phyloP scores from a whole-genome alignment of 1,140 invertebrate species.

The Calycopis cecrops region DNA sequence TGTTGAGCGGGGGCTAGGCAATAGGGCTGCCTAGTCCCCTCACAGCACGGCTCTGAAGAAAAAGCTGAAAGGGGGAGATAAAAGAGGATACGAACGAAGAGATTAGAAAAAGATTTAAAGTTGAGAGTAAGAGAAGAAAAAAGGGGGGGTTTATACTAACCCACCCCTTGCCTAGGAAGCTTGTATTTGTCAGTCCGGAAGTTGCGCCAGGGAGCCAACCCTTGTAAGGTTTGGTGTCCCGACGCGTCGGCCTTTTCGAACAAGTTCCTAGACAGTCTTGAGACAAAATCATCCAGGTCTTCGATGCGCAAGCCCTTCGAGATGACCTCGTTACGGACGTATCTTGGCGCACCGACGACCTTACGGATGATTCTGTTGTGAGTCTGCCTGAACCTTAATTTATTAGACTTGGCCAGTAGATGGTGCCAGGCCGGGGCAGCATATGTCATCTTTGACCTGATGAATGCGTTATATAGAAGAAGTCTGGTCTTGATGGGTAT shows the following conservation, averaged over 20 bases:
- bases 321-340: slow-evolving; percentile 14
- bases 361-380: slow-evolving; percentile 13
- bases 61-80: too few species aligned
- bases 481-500: slow-evolving; percentile 15
- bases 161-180: not conserved
- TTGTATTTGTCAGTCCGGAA: not conserved
- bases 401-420: not conserved
- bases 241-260: too few species aligned
- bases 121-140: too few species aligned
- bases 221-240: not conserved
- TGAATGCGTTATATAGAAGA: slow-evolving; percentile 23
- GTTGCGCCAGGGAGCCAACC: not conserved
- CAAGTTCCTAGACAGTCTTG: too few species aligned
- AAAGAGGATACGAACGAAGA: not conserved
- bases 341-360: slow-evolving; percentile 11
- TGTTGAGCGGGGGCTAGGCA: too few species aligned
- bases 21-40: too few species aligned
- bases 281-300: too few species aligned
- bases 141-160: too few species aligned
- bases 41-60: too few species aligned
- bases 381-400: not conserved
- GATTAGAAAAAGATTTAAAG: not conserved
- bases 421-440: slow-evolving; percentile 28
- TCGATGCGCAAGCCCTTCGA: not conserved
- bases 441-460: too few species aligned